Base-by-base conservation (phyloP, 2,797 vertebrate species). In the Tapera naevia region DNA sequence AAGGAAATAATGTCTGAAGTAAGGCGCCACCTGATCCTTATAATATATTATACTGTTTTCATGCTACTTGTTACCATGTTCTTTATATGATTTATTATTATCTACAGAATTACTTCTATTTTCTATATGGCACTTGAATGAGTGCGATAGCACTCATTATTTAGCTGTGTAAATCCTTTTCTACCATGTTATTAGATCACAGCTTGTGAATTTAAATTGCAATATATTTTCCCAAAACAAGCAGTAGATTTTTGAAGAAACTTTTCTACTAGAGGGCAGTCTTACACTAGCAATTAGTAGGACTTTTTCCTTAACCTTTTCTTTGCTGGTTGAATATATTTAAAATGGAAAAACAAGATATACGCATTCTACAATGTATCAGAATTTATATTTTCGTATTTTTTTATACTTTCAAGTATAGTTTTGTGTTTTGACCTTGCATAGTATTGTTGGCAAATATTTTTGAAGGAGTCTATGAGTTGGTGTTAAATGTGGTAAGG, bases 221-320 rank as follows among this genome's bases (percentile, higher is more conserved):
- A 57, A 57, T 76, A 8, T 22, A 57, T 88, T 91, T 81, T 89
- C 32, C 28, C 18, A 4, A 92, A 93, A 73, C 13, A 71, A 12
- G 19, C 51, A 88, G 70, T 17, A 13, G 76, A 51, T 84, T 86
- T 56, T 46, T 93, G 57, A 15, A 83, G 39, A 46, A 88, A 46
- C 24, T 74, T 88, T 84, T 83, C 91, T 97, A 61, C 93, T 96
- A 96, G 94, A 95, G 91, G 93, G 95, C 95, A 95, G 69, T 96
- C 87, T 97, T 94, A 95, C 73, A 80, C 89, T 74, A 88, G 28
- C 71, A 93, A 45, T 91, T 84, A 66, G 22, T 43, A 43, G n/a
- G 21, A 71, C 24, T 85, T 88, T 84, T 76, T 27, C 83, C 69
- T 84, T 54, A 19, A 27, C 80, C 16, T n/a, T 92, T 89, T 69